Evolutionary conservation across 2,888 invertebrate genomes (phyloP).

Genomic region (Andricus quercusramuli): DNA sequence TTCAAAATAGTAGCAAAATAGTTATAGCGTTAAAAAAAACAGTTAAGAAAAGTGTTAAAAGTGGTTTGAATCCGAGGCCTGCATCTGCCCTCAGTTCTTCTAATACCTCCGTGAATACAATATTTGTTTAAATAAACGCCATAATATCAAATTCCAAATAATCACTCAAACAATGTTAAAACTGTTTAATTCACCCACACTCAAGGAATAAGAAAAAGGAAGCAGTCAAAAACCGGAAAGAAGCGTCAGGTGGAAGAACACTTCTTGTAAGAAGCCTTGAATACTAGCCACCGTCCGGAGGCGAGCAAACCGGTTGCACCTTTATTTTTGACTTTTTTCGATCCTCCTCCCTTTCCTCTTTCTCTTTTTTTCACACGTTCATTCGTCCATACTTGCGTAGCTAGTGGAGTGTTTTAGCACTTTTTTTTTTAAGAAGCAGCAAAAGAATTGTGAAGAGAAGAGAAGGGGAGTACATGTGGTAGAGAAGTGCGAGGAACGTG

Average conservation of each 20-base stretch:
- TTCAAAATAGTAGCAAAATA: no score
- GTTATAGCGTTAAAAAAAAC: no score
- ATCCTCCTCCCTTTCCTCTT: conserved; percentile 48
- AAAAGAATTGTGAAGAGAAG: conserved; percentile 42
- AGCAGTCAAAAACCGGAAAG: conserved; percentile 45
- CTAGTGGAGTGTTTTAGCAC: conserved; percentile 46
- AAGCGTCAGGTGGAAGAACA: conserved; percentile 50
- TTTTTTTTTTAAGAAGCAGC: conserved; percentile 46
- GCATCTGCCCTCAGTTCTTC: no score
- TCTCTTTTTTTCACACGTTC: conserved; percentile 52
- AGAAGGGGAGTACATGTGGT: conserved; percentile 35
- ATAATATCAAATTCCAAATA: neutral
- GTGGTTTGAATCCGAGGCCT: no score
- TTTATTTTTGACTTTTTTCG: conserved; percentile 59
- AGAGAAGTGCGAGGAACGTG: conserved; percentile 39
- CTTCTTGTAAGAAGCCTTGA: conserved; percentile 41
- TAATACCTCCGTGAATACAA: no score
- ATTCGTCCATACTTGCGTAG: conserved; percentile 21
- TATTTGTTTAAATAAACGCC: neutral
- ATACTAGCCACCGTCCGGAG: conserved; percentile 62
- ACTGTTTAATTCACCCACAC: neutral
- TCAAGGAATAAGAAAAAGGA: conserved; percentile 39
- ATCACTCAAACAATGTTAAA: neutral
- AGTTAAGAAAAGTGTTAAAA: no score
- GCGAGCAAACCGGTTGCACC: conserved; percentile 71